A percentile compares a stretch with the other conserved stretches of the same genome.
Evolutionary conservation across 1,140 invertebrate species (phyloP).

Genomic region (Radopholus similis): DNA sequence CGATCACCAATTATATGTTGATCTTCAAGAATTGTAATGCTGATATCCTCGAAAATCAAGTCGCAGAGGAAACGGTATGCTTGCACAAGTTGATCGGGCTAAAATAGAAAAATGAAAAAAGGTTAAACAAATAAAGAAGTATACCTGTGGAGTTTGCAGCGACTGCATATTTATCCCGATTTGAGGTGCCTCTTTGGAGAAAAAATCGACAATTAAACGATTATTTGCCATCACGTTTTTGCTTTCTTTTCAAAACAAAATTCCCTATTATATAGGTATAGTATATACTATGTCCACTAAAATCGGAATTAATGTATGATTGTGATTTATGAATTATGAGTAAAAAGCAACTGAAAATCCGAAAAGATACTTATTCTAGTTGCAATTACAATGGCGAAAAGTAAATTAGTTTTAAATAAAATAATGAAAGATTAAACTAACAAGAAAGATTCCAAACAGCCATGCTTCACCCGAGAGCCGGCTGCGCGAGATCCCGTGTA

Average conservation of each 20-base stretch:
- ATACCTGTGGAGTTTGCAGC: conserved; percentile 13
- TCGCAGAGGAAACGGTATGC: conserved; percentile 22
- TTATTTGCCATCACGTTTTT: neutral
- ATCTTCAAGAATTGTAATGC: neutral
- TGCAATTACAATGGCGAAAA: neutral
- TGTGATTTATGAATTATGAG: neutral
- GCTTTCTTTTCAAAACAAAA: neutral
- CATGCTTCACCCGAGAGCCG: too few relatives aligned
- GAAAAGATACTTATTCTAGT: neutral
- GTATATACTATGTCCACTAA: neutral
- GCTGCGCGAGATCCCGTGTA: too few relatives aligned
- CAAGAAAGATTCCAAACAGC: too few relatives aligned
- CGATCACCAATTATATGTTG: neutral
- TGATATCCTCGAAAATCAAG: conserved; percentile 11
- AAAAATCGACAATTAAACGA: conserved; percentile 21
- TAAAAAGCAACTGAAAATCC: neutral
- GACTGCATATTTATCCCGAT: conserved; percentile 5
- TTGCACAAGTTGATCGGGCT: conserved; percentile 22
- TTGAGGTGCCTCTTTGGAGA: conserved; percentile 8
- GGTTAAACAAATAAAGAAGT: neutral
- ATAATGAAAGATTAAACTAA: conserved; percentile 2
- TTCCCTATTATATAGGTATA: neutral
- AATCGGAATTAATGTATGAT: neutral
- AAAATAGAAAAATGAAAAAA: neutral
- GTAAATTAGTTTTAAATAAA: conserved; percentile 3